phyloP scores from a whole-genome alignment of 2,113 vertebrate species.

The Myotis brandtii region DNA sequence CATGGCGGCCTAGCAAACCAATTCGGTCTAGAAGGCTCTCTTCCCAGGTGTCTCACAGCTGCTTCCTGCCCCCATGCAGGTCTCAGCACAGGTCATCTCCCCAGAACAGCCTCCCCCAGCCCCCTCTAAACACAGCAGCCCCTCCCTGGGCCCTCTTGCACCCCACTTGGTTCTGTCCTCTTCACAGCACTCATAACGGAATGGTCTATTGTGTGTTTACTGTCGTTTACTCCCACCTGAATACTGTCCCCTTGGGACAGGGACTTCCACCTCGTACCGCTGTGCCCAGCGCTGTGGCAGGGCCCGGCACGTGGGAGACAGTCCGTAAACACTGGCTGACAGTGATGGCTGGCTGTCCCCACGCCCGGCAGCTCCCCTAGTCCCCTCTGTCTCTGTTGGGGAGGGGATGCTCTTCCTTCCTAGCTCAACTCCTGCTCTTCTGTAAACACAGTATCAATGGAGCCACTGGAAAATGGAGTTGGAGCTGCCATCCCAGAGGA shows the following conservation, averaged over 20 bases:
- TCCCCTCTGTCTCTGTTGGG: neutral
- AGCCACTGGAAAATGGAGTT: neutral
- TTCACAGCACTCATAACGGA: neutral
- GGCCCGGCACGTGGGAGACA: neutral
- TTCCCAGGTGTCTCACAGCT: neutral
- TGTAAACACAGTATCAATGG: too few relatives aligned
- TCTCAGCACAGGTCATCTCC: neutral
- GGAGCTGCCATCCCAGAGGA: neutral
- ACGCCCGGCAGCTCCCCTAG: neutral
- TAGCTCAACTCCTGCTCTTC: neutral
- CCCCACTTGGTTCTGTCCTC: neutral
- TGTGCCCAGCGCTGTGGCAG: fast-evolving
- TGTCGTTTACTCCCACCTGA: neutral
- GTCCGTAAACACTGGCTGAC: fast-evolving
- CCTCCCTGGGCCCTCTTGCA: neutral
- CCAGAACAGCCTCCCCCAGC: neutral
- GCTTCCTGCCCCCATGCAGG: neutral
- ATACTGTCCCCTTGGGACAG: neutral
- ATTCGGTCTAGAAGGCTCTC: neutral
- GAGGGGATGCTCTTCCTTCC: neutral
- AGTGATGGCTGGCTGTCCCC: neutral
- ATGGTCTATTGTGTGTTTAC: neutral
- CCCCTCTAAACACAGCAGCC: neutral
- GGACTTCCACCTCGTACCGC: neutral
- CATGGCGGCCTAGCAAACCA: neutral